Evolutionary conservation across 2,797 vertebrate species (phyloP).

Genomic region (Danio kyathit): DNA sequence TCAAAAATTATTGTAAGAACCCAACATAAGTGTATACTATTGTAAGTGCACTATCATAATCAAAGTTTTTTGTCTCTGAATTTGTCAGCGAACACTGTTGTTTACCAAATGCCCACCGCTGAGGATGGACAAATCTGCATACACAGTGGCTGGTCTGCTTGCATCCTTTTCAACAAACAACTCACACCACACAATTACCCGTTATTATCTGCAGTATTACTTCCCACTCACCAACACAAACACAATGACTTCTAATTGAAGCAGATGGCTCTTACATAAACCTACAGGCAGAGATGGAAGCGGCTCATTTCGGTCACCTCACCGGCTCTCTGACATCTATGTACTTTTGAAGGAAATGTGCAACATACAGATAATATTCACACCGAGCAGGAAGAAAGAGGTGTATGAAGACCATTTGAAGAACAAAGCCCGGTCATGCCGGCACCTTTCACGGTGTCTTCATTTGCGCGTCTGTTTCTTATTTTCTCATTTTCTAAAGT

Average conservation of each 20-base stretch:
- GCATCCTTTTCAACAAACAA: slow-evolving; percentile 50
- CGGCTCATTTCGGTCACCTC: slow-evolving; percentile 56
- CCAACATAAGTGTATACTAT: too few relatives aligned
- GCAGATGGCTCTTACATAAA: slow-evolving; percentile 61
- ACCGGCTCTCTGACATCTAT: slow-evolving; percentile 42
- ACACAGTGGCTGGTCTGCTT: slow-evolving; percentile 18
- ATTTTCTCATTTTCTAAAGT: slow-evolving; percentile 37
- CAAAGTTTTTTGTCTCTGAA: neutral
- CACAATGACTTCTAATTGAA: slow-evolving; percentile 60
- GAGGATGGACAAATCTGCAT: slow-evolving; percentile 32
- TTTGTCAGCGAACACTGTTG: slow-evolving; percentile 11
- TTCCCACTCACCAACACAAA: slow-evolving; percentile 52
- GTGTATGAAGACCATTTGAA: slow-evolving; percentile 42
- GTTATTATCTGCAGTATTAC: slow-evolving; percentile 53
- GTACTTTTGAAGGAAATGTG: slow-evolving; percentile 46
- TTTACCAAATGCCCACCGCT: slow-evolving; percentile 24
- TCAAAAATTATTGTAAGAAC: neutral
- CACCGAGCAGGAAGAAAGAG: neutral
- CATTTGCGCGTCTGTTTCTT: slow-evolving; percentile 32
- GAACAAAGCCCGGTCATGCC: slow-evolving; percentile 41
- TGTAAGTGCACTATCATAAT: neutral
- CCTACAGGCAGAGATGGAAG: slow-evolving; percentile 36
- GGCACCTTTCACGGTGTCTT: slow-evolving; percentile 32
- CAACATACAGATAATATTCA: slow-evolving; percentile 51
- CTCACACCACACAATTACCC: slow-evolving; percentile 52